A percentile compares a stretch with the other conserved stretches of the same genome.
Evolutionary conservation across 1,140 invertebrate species (phyloP).

Genomic region (Ladona fulva): DNA sequence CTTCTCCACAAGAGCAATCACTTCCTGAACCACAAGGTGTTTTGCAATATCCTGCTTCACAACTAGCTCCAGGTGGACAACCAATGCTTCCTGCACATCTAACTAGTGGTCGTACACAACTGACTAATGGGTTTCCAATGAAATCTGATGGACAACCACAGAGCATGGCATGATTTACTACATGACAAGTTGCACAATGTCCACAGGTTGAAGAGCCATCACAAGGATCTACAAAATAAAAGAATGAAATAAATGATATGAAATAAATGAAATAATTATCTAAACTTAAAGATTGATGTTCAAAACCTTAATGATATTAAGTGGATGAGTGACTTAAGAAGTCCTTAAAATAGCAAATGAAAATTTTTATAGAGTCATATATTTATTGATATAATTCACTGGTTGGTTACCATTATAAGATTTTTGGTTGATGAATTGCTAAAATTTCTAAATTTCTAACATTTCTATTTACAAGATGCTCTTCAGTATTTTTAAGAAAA

Average conservation of each 20-base stretch:
- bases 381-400: no score
- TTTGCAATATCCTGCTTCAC: slow-evolving; percentile 66
- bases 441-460: no score
- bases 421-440: no score
- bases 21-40: slow-evolving; percentile 30
- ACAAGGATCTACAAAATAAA: slow-evolving; percentile 61
- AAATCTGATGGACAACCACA: slow-evolving; percentile 74
- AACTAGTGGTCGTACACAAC: slow-evolving; percentile 54
- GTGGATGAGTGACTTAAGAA: no score
- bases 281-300: no score
- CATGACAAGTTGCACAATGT: slow-evolving; percentile 69
- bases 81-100: slow-evolving; percentile 58
- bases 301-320: no score
- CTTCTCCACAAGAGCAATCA: slow-evolving; percentile 31
- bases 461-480: no score
- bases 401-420: no score
- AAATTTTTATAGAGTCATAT: no score
- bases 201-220: slow-evolving; percentile 58
- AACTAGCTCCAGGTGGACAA: slow-evolving; percentile 40
- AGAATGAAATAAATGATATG: slow-evolving; percentile 22
- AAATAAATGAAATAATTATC: no score
- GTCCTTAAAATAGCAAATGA: no score
- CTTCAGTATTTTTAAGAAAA: no score
- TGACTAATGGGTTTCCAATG: slow-evolving; percentile 67
- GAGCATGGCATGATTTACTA: slow-evolving; percentile 70